Base-by-base conservation (phyloP, 2,113 vertebrate genomes). In the Meles meles region DNA sequence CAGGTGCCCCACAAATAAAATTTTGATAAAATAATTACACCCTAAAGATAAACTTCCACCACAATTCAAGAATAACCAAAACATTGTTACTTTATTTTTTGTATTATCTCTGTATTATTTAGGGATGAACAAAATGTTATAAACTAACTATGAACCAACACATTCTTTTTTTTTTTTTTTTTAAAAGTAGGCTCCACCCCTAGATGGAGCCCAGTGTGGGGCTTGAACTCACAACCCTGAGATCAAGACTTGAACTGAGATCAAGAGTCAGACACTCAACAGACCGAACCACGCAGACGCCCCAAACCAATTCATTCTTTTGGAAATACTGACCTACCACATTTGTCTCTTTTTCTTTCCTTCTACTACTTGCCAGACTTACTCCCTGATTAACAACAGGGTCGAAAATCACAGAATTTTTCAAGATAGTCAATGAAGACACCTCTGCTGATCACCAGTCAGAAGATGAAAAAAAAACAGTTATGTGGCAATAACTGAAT, bases 21-120 rank as follows among this genome's bases (percentile, higher is more conserved):
- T 80, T 11, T 67, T 93, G 42, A 92, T 2, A 94, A 27, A 97
- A 79, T 44, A 87, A 59, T 69, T 77, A 93, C 2, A 93, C 21
- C 12, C 95, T 92, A 94, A 93, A 77, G 76, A 69, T 76, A 87
- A 91, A 74, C 8, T 87, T 25, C 69, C 39, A 92, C 18, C 42
- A 90, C 14, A 95, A 84, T 93, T 93, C 47, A 94, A 90, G 39
- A 95, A 77, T 88, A 93, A 88, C 23, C 29, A 80, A 88, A 76
- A 47, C 23, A 91, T 2, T 27, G 55, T 71, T 34, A 79, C 7
- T 97, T 44, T 63, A 91, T 15, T 88, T 92, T 80, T 49, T 9
- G 21, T 31, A 34, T 77, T 95, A 12, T 82, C 49, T 61, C 37
- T 94, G 63, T 42, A 93, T 93, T 85, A 71, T 74, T 47, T 57